Conservation (phyloP, 2,888 invertebrate species). For the Zhengitettix transpicula region DNA sequence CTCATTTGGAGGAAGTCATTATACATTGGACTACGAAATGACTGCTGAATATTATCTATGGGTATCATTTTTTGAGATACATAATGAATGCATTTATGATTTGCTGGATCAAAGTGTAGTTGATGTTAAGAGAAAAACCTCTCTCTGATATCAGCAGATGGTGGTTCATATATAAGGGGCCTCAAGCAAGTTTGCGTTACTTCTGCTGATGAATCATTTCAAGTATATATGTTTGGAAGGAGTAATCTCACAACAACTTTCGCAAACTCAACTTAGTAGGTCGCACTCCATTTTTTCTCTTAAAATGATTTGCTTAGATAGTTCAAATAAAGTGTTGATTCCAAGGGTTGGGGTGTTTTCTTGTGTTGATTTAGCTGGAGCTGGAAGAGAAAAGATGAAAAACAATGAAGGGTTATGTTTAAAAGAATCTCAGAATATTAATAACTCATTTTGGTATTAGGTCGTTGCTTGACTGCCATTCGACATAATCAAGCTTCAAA, state of each 20-base stretch:
- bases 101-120: constrained; percentile 46
- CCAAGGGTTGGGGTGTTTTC: constrained; percentile 37
- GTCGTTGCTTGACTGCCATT: constrained; percentile 51
- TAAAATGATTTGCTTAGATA: constrained; percentile 30
- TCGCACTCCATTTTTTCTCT: constrained; percentile 82
- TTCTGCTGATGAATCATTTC: constrained; percentile 61
- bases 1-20: neutral
- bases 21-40: neutral
- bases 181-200: constrained; percentile 45
- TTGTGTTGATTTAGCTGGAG: constrained; percentile 85
- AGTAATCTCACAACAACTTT: constrained; percentile 58
- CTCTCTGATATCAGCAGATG: constrained; percentile 39
- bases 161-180: constrained; percentile 34
- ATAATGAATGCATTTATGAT: constrained; percentile 81
- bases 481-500: constrained; percentile 12
- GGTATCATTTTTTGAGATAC: constrained; percentile 81
- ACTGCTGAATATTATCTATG: constrained; percentile 31
- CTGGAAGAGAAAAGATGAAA: constrained; percentile 63
- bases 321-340: neutral
- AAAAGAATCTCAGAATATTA: constrained; percentile 76
- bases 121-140: constrained; percentile 29
- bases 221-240: constrained; percentile 57
- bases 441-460: constrained; percentile 75
- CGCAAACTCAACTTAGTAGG: constrained; percentile 67
- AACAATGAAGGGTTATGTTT: constrained; percentile 53